These are phyloP conservation scores for Vanessa atalanta DNA, from an alignment of 1,140 invertebrate genomes.

Conservation along the genomic window DNA sequence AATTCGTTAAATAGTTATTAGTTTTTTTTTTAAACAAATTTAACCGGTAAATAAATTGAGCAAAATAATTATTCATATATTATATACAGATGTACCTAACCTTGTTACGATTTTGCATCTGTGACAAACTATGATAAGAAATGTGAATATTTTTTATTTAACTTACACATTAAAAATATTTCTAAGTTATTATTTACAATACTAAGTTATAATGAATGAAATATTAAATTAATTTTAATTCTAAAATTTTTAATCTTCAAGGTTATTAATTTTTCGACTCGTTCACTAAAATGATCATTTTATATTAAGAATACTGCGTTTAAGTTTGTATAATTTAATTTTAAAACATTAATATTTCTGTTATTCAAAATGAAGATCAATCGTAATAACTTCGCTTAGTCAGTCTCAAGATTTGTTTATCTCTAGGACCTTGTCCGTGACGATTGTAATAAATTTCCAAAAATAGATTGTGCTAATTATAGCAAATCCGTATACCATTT, in stretches of 20 bases:
- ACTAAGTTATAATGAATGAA: no score
- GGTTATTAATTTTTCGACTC: neutral
- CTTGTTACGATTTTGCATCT: no score
- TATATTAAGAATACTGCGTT: neutral
- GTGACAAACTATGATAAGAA: no score
- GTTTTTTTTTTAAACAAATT: neutral
- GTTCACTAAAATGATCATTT: no score
- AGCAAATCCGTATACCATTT: neutral
- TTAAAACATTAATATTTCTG: neutral
- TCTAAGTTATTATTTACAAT: neutral
- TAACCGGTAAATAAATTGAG: neutral
- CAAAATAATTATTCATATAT: neutral
- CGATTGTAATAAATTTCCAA: constrained; percentile 10
- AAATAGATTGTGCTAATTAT: constrained; percentile 13
- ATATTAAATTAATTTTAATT: neutral
- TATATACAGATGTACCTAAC: neutral
- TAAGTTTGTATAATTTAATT: neutral
- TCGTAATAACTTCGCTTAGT: neutral
- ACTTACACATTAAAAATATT: neutral
- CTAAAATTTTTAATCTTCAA: neutral
- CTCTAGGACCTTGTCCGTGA: neutral
- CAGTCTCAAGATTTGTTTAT: constrained; percentile 6
- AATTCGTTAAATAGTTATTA: neutral
- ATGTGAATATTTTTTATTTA: no score
- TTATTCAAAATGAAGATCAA: neutral